Conservation (phyloP, 2,888 invertebrate species). For the Muschampia plurimacula region DNA sequence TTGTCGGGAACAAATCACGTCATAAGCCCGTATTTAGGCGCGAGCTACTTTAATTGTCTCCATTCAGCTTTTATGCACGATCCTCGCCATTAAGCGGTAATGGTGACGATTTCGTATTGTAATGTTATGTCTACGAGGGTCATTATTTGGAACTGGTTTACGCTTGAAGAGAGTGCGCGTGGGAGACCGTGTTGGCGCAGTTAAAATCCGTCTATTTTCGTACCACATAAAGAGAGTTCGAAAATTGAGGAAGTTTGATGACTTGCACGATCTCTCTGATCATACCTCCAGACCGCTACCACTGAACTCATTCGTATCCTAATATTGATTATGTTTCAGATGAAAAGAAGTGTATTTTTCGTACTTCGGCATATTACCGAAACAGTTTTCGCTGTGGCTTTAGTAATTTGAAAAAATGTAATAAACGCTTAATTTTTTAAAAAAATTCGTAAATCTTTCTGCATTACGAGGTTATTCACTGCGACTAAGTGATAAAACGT, state of each 20-base stretch:
- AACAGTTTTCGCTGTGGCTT: too few species aligned
- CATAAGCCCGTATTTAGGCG: conserved; percentile 32
- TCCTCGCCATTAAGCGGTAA: conserved; percentile 27
- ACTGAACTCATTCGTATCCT: too few species aligned
- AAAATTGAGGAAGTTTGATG: too few species aligned
- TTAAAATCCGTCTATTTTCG: not conserved
- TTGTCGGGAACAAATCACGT: conserved; percentile 30
- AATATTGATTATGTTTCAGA: too few species aligned
- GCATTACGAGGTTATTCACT: not conserved
- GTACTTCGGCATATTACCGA: too few species aligned
- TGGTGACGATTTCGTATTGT: conserved; percentile 23
- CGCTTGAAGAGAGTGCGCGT: not conserved
- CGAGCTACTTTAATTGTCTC: conserved; percentile 26
- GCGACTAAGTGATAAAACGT: not conserved
- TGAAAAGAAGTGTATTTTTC: too few species aligned
- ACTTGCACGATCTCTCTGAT: too few species aligned
- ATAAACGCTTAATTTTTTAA: not conserved
- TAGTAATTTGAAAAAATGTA: too few species aligned
- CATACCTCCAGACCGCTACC: too few species aligned
- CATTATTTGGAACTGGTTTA: not conserved
- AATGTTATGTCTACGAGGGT: conserved; percentile 5
- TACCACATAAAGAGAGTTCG: not conserved
- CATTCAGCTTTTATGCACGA: conserved; percentile 32
- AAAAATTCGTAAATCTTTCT: not conserved
- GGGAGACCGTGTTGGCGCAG: not conserved